Evolutionary conservation across 2,113 vertebrate genomes (phyloP), one percentile per base, ranked within the genome.

Genomic region (Spea bombifrons): DNA sequence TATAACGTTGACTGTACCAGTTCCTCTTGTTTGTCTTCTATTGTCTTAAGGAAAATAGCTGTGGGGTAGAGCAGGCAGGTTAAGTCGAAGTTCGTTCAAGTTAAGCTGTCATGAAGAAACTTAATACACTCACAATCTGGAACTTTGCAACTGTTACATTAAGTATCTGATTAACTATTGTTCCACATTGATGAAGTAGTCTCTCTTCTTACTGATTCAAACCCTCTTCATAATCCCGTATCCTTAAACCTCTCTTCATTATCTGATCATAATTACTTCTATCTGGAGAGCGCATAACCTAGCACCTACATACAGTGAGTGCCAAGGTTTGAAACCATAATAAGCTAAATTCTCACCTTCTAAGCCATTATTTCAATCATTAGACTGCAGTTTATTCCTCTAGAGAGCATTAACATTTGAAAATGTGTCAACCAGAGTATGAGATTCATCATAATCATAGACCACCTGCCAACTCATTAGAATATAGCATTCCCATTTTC

Each of bases 391-490:
- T 85, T 90, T 86, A 86, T 91, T 88, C 82, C 84, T 88, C 76
- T 50, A 70, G 86, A 88, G 86, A 84, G 90, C 86, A 87, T 92
- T 92, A 91, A 90, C 88, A 88, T 88, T 87, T 89, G 86, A 89
- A 90, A 90, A 88, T 87, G 86, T 92, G 87, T 92, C 89, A 91
- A 82, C 84, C 79, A 78, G 82, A 85, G 71, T 83, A 85, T 17
- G 72, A 89, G 86, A 91, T 92, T 83, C 81, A 87, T 93, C 88
- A 87, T 71, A 67, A 85, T 87, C 81, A 9, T n/a, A 75, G 85
- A 85, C 82, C 66, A 88, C 86, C 86, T 89, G 88, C 86, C 87
- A 90, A 43, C 71, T 89, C 81, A 87, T 88, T 89, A 89, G 84
- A 89, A 88, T 86, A 80, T 73, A 86, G 75, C 30, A 16, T 84